Base-by-base conservation (phyloP, 2,113 vertebrate genomes). In the Malurus alboscapulatus region DNA sequence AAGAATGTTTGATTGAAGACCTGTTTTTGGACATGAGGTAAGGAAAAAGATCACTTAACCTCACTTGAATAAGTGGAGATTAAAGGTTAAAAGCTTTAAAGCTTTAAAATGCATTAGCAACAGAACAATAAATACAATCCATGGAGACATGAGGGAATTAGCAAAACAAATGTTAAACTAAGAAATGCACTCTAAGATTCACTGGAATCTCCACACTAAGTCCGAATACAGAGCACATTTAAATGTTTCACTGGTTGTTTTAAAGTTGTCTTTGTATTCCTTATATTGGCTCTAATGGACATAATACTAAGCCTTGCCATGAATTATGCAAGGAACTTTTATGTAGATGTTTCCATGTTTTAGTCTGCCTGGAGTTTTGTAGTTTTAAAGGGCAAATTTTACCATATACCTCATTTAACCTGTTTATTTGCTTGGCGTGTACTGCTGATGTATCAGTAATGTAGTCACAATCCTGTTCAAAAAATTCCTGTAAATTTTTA, bases 41-140 rank as follows among this genome's bases (percentile, higher is more conserved):
- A 96, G 85, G 87, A 94, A 96, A 97, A 93, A 95, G 91, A 95
- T 96, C 97, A 98, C 95, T 98, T 97, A 97, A 98, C 97, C 88
- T 95, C 96, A 88, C 96, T 98, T 96, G 96, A 98, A 97, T 97
- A 97, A 96, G 94, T 85, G 58, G 93, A 97, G 97, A 97, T 97
- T 97, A 98, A 98, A 98, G 97, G 98, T 98, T 98, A 98, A 98
- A 97, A 98, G 97, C 97, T 97, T 97, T 97, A 95, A 97, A 97
- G 95, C 95, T 95, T 90, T 96, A 97, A 97, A 96, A 97, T 96
- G 93, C 97, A 97, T 98, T 98, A 98, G 97, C 93, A 97, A 96
- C 86, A 91, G 96, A 97, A 97, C 94, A 97, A 96, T 97, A 98
- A 98, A 98, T 96, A 96, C 96, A 96, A 96, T 96, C 97, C 96